phyloP scores from a whole-genome alignment of 2,888 invertebrate genomes.

The Acanthopleura granulata region DNA sequence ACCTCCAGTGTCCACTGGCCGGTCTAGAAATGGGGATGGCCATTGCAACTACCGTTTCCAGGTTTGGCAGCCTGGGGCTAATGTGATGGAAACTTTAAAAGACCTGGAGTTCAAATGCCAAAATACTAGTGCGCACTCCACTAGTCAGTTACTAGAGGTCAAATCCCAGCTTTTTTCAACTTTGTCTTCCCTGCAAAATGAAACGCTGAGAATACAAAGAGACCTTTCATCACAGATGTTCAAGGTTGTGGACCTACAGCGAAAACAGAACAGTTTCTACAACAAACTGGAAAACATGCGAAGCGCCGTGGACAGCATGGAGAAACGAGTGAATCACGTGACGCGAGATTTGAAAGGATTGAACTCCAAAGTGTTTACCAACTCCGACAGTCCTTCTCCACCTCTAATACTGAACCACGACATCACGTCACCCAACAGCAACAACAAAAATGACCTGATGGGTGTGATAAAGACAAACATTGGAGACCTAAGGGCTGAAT shows the following conservation, averaged over 20 bases:
- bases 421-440: neutral
- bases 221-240: constrained; percentile 33
- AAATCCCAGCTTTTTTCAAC: constrained; percentile 37
- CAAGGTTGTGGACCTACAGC: constrained; percentile 34
- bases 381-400: neutral
- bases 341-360: neutral
- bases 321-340: neutral
- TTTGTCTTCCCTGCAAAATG: constrained; percentile 39
- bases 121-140: constrained; percentile 46
- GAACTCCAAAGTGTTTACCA: neutral
- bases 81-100: constrained; percentile 49
- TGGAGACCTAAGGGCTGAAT: constrained; percentile 65
- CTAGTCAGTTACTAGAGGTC: constrained; percentile 38
- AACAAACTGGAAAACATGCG: constrained; percentile 12
- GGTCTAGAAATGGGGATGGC: neutral
- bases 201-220: constrained; percentile 38
- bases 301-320: neutral
- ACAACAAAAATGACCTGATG: constrained; percentile 23
- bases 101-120: constrained; percentile 44
- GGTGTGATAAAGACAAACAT: constrained; percentile 50
- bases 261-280: constrained; percentile 23
- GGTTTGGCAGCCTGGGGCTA: constrained; percentile 63
- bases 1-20: neutral
- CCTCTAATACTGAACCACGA: neutral
- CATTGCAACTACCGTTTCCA: constrained; percentile 51